Evolutionary conservation across 2,797 vertebrate species (phyloP).

Genomic region (Nannoperca australis): DNA sequence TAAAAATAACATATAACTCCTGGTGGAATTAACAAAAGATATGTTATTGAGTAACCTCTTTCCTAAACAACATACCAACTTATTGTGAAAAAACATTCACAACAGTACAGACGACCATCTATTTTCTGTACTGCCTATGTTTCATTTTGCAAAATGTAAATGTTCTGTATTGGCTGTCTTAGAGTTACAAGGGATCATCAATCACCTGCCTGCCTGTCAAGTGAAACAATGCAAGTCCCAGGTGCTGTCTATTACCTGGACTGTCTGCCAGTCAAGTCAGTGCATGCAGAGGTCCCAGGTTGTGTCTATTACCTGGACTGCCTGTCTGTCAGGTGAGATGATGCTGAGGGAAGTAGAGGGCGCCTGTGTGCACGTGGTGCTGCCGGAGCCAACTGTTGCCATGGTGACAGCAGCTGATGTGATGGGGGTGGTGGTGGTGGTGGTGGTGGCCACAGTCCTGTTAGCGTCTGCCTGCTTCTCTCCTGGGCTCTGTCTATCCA

Average conservation of each 20-base stretch:
- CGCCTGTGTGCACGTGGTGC: conserved; percentile 82
- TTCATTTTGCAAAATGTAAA: not conserved
- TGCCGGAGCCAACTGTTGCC: conserved; percentile 83
- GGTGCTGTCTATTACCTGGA: conserved; percentile 67
- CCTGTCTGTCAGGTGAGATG: conserved; percentile 89
- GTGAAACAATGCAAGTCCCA: not conserved
- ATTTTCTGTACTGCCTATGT: not conserved
- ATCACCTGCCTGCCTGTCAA: conserved; percentile 36
- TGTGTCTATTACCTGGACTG: conserved; percentile 89
- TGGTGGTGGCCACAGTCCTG: conserved; percentile 57
- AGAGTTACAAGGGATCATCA: not conserved
- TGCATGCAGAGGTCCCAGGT: not conserved
- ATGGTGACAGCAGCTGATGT: conserved; percentile 81
- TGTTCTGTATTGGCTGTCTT: not conserved
- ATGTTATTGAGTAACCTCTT: not conserved
- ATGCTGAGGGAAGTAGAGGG: conserved; percentile 90
- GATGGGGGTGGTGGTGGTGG: conserved; percentile 71
- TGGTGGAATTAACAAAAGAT: not conserved
- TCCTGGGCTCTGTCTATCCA: conserved; percentile 71
- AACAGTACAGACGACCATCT: not conserved
- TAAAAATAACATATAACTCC: not conserved
- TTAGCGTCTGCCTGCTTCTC: conserved; percentile 87
- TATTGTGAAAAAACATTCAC: not conserved
- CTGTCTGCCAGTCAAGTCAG: not conserved
- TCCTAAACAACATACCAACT: not conserved